Evolutionary conservation across 2,113 vertebrate species (phyloP).

Genomic region (Hippotragus niger): DNA sequence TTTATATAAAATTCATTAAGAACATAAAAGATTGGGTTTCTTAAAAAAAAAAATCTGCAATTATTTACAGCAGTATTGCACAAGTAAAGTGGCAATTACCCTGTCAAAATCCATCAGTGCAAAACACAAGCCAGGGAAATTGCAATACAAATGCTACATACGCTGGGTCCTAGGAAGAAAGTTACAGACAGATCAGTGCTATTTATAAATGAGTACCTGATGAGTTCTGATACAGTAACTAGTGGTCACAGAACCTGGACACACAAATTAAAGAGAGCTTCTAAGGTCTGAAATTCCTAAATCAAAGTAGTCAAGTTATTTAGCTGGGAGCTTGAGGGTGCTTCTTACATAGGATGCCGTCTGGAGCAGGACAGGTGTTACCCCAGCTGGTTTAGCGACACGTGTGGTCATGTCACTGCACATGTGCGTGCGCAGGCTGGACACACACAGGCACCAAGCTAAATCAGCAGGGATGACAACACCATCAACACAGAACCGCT

Average conservation of each 20-base stretch:
- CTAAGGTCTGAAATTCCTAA: background rate
- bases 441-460: constrained; percentile 57
- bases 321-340: constrained; percentile 22
- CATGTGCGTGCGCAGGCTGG: rapidly evolving
- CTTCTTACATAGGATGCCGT: background rate
- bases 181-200: constrained; percentile 73
- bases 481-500: background rate
- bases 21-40: constrained; percentile 84
- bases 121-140: constrained; percentile 89
- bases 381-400: background rate
- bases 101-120: constrained; percentile 93
- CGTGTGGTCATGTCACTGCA: background rate
- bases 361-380: background rate
- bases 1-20: constrained; percentile 88
- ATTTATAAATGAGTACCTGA: constrained; percentile 68
- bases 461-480: constrained; percentile 32
- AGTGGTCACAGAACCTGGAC: constrained; percentile 63
- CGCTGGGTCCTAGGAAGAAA: constrained; percentile 87
- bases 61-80: constrained; percentile 95
- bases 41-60: constrained; percentile 81
- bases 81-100: constrained; percentile 91
- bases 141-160: constrained; percentile 91
- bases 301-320: constrained; percentile 62
- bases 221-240: constrained; percentile 72
- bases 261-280: background rate